A percentile compares a stretch with the other conserved stretches of the same genome.
Conservation (phyloP, 2,888 invertebrate genomes). For the Geotrupes spiniger region DNA sequence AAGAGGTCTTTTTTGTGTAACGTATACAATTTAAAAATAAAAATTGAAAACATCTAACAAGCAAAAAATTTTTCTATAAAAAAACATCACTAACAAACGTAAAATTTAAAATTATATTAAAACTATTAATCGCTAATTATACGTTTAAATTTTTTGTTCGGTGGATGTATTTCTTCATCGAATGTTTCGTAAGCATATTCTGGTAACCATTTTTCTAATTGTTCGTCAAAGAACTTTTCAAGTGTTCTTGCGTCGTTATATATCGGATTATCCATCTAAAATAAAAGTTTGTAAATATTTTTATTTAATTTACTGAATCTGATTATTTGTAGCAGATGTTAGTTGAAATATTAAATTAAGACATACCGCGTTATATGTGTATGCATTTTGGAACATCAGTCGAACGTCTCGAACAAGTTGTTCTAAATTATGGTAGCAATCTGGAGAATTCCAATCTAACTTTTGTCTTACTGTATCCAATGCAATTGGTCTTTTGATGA, state of each 20-base stretch:
- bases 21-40: constrained; percentile 4
- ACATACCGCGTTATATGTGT: constrained; percentile 78
- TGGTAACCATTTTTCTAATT: constrained; percentile 78
- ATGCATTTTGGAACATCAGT: constrained; percentile 85
- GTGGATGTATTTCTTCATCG: constrained; percentile 54
- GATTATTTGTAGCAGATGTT: too few relatives aligned
- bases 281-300: too few relatives aligned
- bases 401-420: constrained; percentile 79
- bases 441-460: constrained; percentile 68
- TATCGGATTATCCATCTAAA: constrained; percentile 71
- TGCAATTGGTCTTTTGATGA: constrained; percentile 79
- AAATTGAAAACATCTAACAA: constrained; percentile 3
- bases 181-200: constrained; percentile 63
- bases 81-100: background rate
- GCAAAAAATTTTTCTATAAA: constrained; percentile 1
- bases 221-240: constrained; percentile 82
- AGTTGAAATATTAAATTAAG: background rate
- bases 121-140: constrained; percentile 49
- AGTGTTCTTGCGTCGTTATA: constrained; percentile 76
- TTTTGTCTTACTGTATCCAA: constrained; percentile 79
- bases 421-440: constrained; percentile 71
- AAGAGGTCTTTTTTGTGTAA: constrained; percentile 1
- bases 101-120: background rate
- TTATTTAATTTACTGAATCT: too few relatives aligned
- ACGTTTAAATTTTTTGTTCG: constrained; percentile 53